Conservation (phyloP, 1,140 invertebrate genomes). For the Trichogramma pretiosum region DNA sequence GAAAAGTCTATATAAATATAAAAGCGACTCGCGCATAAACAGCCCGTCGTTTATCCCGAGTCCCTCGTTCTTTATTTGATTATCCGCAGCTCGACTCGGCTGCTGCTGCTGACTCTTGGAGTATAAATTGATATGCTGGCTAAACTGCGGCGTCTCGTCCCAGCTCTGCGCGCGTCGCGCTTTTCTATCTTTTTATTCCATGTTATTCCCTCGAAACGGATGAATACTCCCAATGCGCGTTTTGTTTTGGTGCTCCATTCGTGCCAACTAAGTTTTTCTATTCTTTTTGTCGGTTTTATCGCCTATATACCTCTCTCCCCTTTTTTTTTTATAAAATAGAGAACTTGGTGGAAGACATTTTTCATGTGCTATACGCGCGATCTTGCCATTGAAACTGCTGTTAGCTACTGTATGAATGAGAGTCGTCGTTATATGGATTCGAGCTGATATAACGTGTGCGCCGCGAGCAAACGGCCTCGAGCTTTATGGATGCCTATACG, state of each 20-base stretch:
- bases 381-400: too few species aligned
- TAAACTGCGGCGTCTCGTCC: conserved; percentile 23
- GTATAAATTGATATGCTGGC: conserved; percentile 35
- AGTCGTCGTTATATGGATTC: too few species aligned
- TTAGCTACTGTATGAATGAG: too few species aligned
- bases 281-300: background rate
- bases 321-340: too few species aligned
- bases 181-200: too few species aligned
- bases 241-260: background rate
- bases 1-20: too few species aligned
- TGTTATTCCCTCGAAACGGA: too few species aligned
- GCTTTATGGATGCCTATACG: conserved; percentile 9
- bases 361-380: too few species aligned
- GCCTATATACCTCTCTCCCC: background rate
- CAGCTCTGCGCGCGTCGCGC: too few species aligned
- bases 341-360: too few species aligned
- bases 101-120: background rate
- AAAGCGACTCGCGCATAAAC: conserved; percentile 23
- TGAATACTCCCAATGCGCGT: conserved; percentile 12
- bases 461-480: too few species aligned
- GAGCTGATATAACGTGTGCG: too few species aligned
- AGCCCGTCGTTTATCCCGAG: conserved; percentile 26
- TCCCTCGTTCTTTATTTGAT: conserved; percentile 36
- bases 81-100: conserved; percentile 25
- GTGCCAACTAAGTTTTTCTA: background rate